Conservation (phyloP, 2,797 vertebrate genomes). For the Kryptolebias ocellatus region DNA sequence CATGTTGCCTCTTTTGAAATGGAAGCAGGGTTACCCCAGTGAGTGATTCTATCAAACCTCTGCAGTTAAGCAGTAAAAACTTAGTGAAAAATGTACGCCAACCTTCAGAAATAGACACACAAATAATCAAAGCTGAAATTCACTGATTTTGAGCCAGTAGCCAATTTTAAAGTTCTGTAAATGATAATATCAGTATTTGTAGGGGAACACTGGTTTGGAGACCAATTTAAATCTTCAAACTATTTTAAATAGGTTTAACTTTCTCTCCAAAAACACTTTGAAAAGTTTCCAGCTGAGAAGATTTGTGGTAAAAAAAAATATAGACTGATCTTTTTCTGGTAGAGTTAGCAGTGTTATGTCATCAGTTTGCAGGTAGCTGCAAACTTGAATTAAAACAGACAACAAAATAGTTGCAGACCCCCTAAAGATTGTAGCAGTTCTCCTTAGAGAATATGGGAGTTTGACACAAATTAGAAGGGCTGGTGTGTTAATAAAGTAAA, state of each 20-base stretch:
- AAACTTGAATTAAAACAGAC: not conserved
- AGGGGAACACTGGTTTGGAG: too few relatives aligned
- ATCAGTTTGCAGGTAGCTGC: not conserved
- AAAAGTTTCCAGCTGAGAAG: too few relatives aligned
- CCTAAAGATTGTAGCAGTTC: not conserved
- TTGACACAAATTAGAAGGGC: constrained; percentile 4
- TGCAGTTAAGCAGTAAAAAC: constrained; percentile 34
- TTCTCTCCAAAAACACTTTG: too few relatives aligned
- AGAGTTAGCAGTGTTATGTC: too few relatives aligned
- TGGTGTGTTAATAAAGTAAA: constrained; percentile 10
- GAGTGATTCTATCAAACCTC: constrained; percentile 64
- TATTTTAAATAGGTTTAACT: too few relatives aligned
- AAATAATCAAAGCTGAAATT: not conserved
- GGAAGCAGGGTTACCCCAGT: constrained; percentile 61
- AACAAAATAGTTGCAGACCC: not conserved
- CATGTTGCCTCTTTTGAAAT: constrained; percentile 81
- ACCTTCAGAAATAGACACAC: not conserved
- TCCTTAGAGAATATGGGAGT: constrained; percentile 8
- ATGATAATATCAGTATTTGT: too few relatives aligned
- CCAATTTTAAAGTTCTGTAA: too few relatives aligned
- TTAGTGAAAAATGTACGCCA: too few relatives aligned
- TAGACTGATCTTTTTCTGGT: too few relatives aligned
- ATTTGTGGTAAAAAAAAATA: too few relatives aligned
- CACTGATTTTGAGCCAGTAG: not conserved
- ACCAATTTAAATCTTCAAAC: too few relatives aligned